phyloP scores from a whole-genome alignment of 2,797 vertebrate species.

The Ctenopoma multispine region DNA sequence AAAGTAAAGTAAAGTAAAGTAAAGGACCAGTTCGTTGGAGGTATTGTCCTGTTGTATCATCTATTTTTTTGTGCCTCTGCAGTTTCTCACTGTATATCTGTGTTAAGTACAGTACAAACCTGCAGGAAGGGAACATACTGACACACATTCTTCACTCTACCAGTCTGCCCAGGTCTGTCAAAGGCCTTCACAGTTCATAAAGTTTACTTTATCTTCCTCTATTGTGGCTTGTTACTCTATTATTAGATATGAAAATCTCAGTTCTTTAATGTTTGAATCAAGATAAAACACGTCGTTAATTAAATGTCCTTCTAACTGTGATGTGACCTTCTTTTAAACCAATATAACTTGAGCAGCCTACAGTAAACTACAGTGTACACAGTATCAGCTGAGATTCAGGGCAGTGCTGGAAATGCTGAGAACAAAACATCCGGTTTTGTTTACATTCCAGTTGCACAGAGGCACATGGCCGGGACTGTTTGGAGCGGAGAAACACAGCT shows the following conservation, averaged over 20 bases:
- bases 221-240: neutral
- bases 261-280: neutral
- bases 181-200: neutral
- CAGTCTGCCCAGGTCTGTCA: slow-evolving; percentile 26
- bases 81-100: slow-evolving; percentile 2
- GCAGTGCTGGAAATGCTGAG: too few species aligned
- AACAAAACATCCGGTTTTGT: slow-evolving; percentile 23
- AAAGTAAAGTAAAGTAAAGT: too few species aligned
- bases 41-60: too few species aligned
- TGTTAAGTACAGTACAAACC: slow-evolving; percentile 23
- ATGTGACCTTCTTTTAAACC: neutral
- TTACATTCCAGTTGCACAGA: slow-evolving; percentile 32
- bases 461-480: slow-evolving; percentile 27
- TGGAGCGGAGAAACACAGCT: slow-evolving; percentile 1
- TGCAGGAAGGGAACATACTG: slow-evolving; percentile 15
- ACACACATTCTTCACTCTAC: slow-evolving; percentile 14
- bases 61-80: neutral
- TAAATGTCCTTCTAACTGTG: too few species aligned
- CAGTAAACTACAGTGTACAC: neutral
- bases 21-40: too few species aligned
- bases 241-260: neutral
- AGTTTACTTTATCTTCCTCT: slow-evolving; percentile 7
- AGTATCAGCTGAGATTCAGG: neutral
- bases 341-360: neutral
- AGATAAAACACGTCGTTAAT: too few species aligned